Conservation (phyloP, 2,797 vertebrate genomes). For the Platalea minor region DNA sequence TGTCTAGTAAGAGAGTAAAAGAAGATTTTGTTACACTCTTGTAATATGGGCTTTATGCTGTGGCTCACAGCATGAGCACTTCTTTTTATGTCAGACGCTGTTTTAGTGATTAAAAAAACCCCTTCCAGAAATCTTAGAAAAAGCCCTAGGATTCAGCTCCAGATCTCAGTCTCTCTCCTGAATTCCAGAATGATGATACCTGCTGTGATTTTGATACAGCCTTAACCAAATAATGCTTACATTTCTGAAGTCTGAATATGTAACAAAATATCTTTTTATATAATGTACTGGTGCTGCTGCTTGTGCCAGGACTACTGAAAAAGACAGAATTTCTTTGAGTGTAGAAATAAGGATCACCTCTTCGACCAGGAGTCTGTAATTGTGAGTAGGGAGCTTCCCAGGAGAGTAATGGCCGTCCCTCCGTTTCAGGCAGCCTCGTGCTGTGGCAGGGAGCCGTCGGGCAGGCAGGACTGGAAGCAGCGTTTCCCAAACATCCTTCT, state of each 20-base stretch:
- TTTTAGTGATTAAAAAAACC: not conserved
- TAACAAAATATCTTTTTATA: not conserved
- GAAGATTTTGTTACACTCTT: not conserved
- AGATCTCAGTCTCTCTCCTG: not conserved
- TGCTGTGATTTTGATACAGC: not conserved
- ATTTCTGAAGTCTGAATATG: not conserved
- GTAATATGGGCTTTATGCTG: not conserved
- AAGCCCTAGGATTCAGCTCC: not conserved
- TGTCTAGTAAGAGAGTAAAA: not conserved
- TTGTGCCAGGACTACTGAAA: not conserved
- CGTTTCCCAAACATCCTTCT: not conserved
- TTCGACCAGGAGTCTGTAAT: not conserved
- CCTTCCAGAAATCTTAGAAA: not conserved
- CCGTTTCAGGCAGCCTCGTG: not conserved
- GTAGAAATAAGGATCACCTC: not conserved
- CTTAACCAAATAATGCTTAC: not conserved
- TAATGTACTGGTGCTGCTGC: not conserved
- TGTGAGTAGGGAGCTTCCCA: not conserved
- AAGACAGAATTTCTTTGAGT: not conserved
- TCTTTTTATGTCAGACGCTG: not conserved
- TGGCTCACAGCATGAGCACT: not conserved
- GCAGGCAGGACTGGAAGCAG: not conserved
- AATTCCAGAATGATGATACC: not conserved
- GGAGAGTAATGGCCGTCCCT: not conserved
- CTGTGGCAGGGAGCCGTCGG: not conserved